These are phyloP conservation scores for Bos indicus DNA, from an alignment of 2,113 vertebrate species.

Conservation along the genomic window DNA sequence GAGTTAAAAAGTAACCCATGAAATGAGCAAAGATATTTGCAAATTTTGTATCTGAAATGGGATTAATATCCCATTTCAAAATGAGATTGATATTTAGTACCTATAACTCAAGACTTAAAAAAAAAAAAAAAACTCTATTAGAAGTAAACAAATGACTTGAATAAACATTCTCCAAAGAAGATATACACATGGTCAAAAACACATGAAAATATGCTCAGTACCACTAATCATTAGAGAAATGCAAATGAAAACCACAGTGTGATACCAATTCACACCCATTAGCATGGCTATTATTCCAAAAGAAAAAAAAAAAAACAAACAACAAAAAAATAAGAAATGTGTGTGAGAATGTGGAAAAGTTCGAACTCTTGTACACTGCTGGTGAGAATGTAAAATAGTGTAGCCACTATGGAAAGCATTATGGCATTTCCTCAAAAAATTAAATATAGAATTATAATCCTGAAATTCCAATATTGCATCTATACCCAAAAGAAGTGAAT, in stretches of 20 bases:
- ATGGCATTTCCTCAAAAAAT: background rate
- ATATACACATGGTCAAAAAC: background rate
- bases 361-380: background rate
- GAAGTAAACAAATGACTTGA: background rate
- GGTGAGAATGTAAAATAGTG: background rate
- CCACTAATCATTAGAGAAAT: background rate
- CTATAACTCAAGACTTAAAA: background rate
- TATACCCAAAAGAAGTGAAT: background rate
- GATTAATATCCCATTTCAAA: background rate
- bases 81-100: too few relatives aligned
- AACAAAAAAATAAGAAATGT: background rate
- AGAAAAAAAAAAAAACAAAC: background rate
- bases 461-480: background rate
- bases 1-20: background rate
- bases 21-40: background rate
- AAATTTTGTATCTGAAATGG: background rate
- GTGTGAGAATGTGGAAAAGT: background rate
- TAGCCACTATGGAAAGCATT: background rate
- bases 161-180: background rate
- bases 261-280: background rate
- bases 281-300: background rate
- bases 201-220: background rate
- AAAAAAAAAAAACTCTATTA: background rate
- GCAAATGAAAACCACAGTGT: background rate
- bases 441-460: background rate